A percentile compares a stretch with the other conserved stretches of the same genome.
These are phyloP conservation scores for Synaphobranchus kaupii DNA, from an alignment of 2,797 vertebrate species.

Conservation along the genomic window DNA sequence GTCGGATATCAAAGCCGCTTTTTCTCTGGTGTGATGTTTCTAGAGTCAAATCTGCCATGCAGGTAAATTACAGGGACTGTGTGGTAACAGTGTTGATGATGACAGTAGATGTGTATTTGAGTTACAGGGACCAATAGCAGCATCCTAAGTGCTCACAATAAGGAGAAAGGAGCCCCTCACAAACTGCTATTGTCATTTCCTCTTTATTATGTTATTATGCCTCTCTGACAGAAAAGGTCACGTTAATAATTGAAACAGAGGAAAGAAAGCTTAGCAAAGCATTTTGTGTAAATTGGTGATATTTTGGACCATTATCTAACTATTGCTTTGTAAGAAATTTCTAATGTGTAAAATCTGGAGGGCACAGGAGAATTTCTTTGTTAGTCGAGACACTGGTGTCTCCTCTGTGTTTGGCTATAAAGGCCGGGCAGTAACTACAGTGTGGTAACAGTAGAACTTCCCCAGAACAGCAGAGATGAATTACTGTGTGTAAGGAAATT, in stretches of 20 bases:
- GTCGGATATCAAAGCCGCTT: neutral
- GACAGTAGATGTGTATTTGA: neutral
- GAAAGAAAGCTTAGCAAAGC: neutral
- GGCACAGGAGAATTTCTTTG: neutral
- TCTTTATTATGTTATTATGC: neutral
- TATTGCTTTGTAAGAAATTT: neutral
- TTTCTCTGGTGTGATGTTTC: conserved; percentile 9
- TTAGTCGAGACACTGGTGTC: neutral
- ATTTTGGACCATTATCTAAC: neutral
- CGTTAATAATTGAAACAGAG: neutral
- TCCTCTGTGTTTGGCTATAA: neutral
- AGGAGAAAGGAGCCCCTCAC: neutral
- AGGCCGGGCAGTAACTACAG: neutral
- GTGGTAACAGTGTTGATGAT: neutral
- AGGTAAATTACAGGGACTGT: neutral
- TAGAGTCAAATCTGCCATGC: neutral
- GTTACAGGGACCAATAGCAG: neutral
- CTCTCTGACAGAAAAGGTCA: neutral
- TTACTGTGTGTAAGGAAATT: neutral
- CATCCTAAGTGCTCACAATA: neutral
- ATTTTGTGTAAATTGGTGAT: neutral
- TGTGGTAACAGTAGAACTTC: neutral
- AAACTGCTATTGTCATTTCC: neutral
- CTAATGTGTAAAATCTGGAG: neutral
- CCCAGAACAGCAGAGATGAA: neutral